Conservation (phyloP, 2,888 invertebrate genomes). For the Pantelozetes paolii region DNA sequence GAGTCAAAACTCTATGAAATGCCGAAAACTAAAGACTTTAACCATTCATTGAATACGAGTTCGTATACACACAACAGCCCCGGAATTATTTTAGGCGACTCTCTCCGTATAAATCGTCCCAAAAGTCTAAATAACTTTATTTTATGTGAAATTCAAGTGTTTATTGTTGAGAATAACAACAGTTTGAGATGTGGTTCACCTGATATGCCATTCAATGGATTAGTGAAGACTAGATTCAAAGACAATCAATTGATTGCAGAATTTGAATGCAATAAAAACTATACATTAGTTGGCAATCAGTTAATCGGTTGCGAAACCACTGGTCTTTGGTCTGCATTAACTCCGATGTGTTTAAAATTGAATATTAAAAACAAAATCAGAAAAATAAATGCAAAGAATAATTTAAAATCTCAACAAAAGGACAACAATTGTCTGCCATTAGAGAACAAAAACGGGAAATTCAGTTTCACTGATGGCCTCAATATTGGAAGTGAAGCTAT, state of each 20-base stretch:
- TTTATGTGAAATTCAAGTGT: conserved; percentile 10
- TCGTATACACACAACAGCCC: neutral
- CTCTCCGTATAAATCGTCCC: neutral
- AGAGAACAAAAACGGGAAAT: neutral
- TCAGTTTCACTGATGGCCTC: conserved; percentile 13
- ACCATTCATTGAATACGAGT: neutral
- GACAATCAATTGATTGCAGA: neutral
- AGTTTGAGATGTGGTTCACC: neutral
- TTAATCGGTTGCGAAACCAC: neutral
- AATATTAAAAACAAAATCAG: neutral
- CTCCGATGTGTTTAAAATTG: neutral
- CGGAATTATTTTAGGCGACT: neutral
- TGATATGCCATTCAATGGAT: conserved; percentile 7
- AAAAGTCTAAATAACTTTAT: neutral
- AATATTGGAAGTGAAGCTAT: conserved; percentile 10
- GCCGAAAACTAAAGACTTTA: neutral
- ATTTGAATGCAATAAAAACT: neutral
- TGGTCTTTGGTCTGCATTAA: conserved; percentile 7
- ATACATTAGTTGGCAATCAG: neutral
- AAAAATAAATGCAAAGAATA: neutral
- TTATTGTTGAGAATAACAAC: neutral
- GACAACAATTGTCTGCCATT: neutral
- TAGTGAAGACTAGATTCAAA: neutral
- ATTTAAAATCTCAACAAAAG: neutral
- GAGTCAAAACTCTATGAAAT: neutral